Evolutionary conservation across 2,888 invertebrate genomes (phyloP), one percentile per base, ranked within the genome.

Genomic region (Acanthosepion lycidas): DNA sequence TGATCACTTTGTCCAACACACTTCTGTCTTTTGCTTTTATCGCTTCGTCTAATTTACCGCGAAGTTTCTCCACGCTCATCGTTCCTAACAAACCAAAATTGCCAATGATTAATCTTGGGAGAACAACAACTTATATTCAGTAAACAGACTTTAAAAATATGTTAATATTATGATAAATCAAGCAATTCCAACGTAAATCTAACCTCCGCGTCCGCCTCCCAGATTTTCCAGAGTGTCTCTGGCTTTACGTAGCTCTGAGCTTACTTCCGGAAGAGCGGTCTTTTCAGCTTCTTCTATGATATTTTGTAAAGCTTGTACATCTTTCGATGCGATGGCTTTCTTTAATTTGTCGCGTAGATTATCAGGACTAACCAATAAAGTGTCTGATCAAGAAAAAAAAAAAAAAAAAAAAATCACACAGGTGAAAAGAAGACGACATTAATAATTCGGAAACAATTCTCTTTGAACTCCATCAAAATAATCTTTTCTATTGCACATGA

Each of bases 141-240:
- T 23, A 64, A 64, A 64, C 23, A 23, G 42, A 42, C 42, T 33
- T 33, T 33, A 26, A 5, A 26, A 23, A 8, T 23, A 28, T 64
- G 23, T 78, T 18, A n/a, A 78, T 42, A 78, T 78, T 23, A 78
- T 6, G 33, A 5, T 15, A 78, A 33, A 78, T n/a, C 78, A 5
- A n/a, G 6, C 0, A n/a, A 78, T n/a, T n/a, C 78, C n/a, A 3
- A 15, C n/a, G n/a, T 9, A 78, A 78, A 78, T 78, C 78, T 78
- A 78, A 78, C 78, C 78, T 78, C 78, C 78, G 78, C 78, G 78
- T n/a, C 78, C 78, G 78, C 78, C 78, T n/a, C 78, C 78, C n/a
- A 78, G 78, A 78, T n/a, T 33, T 78, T 78, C 78, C n/a, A 78
- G 78, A 78, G 78, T 78, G 78, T 33, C 33, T 78, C 78, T 78